Percentiles rank a stretch among this genome's conserved stretches.
Evolutionary conservation across 2,113 vertebrate species (phyloP).

Genomic region (Onychorhynchus coronatus): DNA sequence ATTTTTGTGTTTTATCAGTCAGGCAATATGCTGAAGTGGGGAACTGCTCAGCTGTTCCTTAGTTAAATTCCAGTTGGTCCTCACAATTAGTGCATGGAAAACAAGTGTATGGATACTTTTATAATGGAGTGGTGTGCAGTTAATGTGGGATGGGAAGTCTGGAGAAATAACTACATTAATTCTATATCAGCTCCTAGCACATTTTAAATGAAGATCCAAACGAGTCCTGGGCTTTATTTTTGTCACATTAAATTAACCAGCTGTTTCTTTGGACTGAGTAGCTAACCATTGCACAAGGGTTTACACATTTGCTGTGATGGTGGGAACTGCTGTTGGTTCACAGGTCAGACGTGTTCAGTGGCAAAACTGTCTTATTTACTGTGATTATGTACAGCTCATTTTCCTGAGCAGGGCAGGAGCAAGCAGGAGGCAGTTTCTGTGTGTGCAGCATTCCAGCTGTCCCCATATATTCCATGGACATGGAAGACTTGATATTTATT

Average conservation of each 20-base stretch:
- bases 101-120: not conserved
- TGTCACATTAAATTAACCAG: not conserved
- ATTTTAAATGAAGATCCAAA: not conserved
- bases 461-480: not conserved
- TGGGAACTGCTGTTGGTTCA: not conserved
- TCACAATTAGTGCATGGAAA: not conserved
- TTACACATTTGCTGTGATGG: not conserved
- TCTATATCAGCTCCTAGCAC: not conserved
- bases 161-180: not conserved
- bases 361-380: not conserved
- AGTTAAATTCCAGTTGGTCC: not conserved
- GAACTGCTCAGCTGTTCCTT: not conserved
- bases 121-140: not conserved
- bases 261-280: not conserved
- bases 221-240: not conserved
- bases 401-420: not conserved
- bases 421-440: not conserved
- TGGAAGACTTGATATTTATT: not conserved
- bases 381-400: not conserved
- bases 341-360: not conserved
- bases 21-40: not conserved
- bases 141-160: not conserved
- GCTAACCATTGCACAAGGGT: not conserved
- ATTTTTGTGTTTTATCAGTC: not conserved
- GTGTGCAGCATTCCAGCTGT: not conserved